Evolutionary conservation across 2,113 vertebrate species (phyloP).

Genomic region (Hemiscyllium ocellatum): DNA sequence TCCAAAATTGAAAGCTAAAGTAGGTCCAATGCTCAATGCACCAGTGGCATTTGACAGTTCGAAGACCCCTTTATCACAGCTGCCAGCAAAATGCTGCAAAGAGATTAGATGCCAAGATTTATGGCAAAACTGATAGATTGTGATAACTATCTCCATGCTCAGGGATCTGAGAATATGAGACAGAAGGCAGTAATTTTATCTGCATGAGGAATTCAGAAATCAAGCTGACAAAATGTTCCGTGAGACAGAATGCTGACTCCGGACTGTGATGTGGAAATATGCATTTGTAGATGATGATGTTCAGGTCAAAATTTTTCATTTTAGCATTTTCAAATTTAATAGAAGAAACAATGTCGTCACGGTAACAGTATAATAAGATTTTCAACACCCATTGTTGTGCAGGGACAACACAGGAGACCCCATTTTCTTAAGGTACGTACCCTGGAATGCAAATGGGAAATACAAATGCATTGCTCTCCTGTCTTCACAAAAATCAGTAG

Average conservation of each 20-base stretch:
- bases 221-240: not conserved
- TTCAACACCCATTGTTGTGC: not conserved
- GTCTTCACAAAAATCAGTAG: not conserved
- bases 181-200: not conserved
- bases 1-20: not conserved
- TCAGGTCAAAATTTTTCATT: not conserved
- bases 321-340: not conserved
- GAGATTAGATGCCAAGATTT: not conserved
- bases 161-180: not conserved
- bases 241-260: not conserved
- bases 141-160: not conserved
- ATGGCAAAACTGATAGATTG: not conserved
- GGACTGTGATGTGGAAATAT: not conserved
- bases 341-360: not conserved
- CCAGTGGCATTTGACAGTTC: not conserved
- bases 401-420: not conserved
- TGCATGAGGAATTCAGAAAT: slow-evolving; percentile 10
- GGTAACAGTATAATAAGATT: not conserved
- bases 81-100: not conserved
- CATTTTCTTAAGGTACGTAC: not conserved
- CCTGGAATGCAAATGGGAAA: not conserved
- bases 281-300: not conserved
- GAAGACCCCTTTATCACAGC: not conserved
- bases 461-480: not conserved
- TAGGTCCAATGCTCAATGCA: not conserved